Evolutionary conservation across 2,888 invertebrate species (phyloP), one percentile per base, ranked within the genome.

Genomic region (Apodemia zela): DNA sequence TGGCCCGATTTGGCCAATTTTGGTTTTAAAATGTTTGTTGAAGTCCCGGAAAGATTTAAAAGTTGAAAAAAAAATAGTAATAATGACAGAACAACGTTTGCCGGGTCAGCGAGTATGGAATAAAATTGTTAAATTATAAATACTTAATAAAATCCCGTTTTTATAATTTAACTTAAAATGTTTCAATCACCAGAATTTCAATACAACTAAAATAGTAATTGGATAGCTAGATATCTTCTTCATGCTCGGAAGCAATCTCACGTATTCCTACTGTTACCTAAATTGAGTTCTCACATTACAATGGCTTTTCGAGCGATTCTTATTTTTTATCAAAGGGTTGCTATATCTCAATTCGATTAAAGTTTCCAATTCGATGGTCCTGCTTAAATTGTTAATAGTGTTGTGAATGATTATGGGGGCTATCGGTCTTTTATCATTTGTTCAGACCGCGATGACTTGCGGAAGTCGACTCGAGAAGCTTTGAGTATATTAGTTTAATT

Each of bases 401-500:
- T 60, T 42, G 60, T 60, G 47, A 17, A 35, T 42, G 45, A 17
- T 17, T 18, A 18, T 45, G 45, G 42, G 21, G 45, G 38, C 42
- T 60, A 47, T 21, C 60, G 13, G 2, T 57, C 29, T 57, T 15
- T 29, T 29, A 79, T 81, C 54, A 29, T 25, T 54, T 54, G 21
- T 60, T 47, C 45, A 47, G 45, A 18, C 45, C 75, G 76, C 76
- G 79, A 88, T 91, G 90, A 91, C 90, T 91, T 90, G 90, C 89
- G 81, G 80, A 84, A 84, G 86, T 85, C 83, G 83, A 86, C 84
- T 87, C 87, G 82, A 84, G 86, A 87, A 87, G 85, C 88, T 87
- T 90, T 89, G 90, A 89, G 89, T 91, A 89, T 90, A 91, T 90
- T 91, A 90, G 85, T 79, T 89, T 90, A 89, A 91, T 91, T 91